Conservation (phyloP, 2,888 invertebrate genomes). For the Cremastinae sp. region DNA sequence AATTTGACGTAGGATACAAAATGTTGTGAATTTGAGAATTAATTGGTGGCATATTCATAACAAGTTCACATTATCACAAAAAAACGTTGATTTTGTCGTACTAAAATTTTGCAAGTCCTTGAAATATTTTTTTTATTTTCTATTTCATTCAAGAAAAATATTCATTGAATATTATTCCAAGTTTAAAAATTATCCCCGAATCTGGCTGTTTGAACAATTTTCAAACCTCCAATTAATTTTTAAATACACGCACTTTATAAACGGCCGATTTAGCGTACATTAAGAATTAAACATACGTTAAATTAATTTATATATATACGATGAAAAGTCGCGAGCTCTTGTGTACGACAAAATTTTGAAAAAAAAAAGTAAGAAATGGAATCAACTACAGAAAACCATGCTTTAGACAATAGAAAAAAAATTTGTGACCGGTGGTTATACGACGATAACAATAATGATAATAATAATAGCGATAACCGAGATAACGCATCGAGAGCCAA, state of each 20-base stretch:
- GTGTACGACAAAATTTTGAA: slow-evolving; percentile 42
- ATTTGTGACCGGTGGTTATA: slow-evolving; percentile 58
- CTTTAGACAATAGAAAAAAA: slow-evolving; percentile 57
- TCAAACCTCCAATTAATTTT: slow-evolving; percentile 22
- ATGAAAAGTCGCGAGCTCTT: slow-evolving; percentile 52
- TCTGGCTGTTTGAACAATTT: too few species aligned
- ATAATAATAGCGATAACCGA: slow-evolving; percentile 47
- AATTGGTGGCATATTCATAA: too few species aligned
- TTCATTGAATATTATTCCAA: too few species aligned
- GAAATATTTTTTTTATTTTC: too few species aligned
- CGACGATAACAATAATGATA: slow-evolving; percentile 43
- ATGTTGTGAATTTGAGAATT: not conserved
- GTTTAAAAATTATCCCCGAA: too few species aligned
- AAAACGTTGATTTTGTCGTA: too few species aligned
- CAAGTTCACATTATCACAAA: too few species aligned
- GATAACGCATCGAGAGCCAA: slow-evolving; percentile 47
- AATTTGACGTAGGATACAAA: not conserved
- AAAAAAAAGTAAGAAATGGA: slow-evolving; percentile 16
- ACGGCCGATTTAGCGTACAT: slow-evolving; percentile 43
- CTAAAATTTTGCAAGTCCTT: too few species aligned
- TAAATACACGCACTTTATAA: slow-evolving; percentile 14
- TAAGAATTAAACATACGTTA: slow-evolving; percentile 11
- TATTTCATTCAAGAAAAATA: too few species aligned
- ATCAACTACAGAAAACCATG: slow-evolving; percentile 33
- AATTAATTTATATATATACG: slow-evolving; percentile 27